Base-by-base conservation (phyloP, 2,888 invertebrate genomes). In the Chymomyza caudatula region DNA sequence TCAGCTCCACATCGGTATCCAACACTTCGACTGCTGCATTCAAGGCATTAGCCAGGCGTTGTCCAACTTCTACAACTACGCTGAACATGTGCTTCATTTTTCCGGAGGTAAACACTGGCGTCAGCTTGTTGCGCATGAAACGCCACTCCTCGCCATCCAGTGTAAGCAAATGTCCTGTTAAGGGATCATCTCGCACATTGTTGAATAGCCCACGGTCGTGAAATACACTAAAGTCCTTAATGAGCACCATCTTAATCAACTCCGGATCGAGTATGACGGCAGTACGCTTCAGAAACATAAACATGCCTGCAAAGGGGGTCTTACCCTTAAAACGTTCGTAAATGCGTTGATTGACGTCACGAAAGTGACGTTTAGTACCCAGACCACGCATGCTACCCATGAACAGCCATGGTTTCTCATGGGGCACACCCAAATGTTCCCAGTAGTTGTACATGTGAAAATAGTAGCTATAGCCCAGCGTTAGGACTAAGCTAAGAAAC, bases 21-120 rank as follows among this genome's bases (percentile, higher is more conserved):
- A n/a, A n/a, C 0, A 55, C 55, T 0, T 8, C 29, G 0, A 69
- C 54, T 0, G 53, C 22, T 13, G 63, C 63, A 0, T 62, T 70
- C 67, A 79, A 55, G 3, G 75, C 56, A 0, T 63, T 54, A 2
- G 51, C 52, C 25, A 83, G 47, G 11, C 17, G 69, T 0, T 64
- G 43, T 1, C 73, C 70, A 19, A 83, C 85, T 1, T 71, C 67
- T 0, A 73, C 68, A 2, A 83, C 72, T 0, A 67, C 56, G 11
- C 63, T 60, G 55, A 90, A 91, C 91, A 92, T 91, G 22, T 81
- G 86, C 73, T 91, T 92, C 84, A 92, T 91, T 73, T 91, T 92
- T 23, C 91, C 91, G 0, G 91, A 89, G 0, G 91, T 91, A 63
- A 92, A 92, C 0, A 91, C 90, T 0, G 92, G 91, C 0, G 91